These are phyloP conservation scores for Rhagophthalmus giganteus DNA, from an alignment of 2,888 invertebrate species.

Conservation along the genomic window DNA sequence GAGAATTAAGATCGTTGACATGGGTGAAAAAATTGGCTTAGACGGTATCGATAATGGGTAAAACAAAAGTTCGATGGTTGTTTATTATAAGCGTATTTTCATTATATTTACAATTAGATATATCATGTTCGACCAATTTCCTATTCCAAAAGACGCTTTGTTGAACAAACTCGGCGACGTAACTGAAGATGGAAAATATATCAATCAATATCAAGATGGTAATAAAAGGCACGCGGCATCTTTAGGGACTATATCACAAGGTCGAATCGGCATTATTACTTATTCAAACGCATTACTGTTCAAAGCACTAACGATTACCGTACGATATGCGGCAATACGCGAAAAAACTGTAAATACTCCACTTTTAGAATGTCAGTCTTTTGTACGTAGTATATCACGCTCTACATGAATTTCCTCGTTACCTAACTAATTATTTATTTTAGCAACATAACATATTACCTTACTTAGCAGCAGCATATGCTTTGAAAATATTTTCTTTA, in stretches of 20 bases:
- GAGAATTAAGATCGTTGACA: constrained; percentile 85
- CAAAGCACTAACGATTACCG: too few species aligned
- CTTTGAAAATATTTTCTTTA: background rate
- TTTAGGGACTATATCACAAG: background rate
- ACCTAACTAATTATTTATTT: too few species aligned
- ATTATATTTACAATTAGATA: constrained; percentile 58
- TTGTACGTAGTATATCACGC: too few species aligned
- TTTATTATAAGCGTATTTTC: too few species aligned
- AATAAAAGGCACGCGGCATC: constrained; percentile 63
- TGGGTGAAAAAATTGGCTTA: constrained; percentile 89
- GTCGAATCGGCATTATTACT: background rate
- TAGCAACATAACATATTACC: too few species aligned
- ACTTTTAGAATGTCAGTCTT: too few species aligned
- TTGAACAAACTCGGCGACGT: constrained; percentile 87
- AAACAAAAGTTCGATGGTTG: too few species aligned
- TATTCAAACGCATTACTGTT: background rate
- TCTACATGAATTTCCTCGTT: too few species aligned
- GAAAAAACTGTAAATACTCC: too few species aligned
- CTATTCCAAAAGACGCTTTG: constrained; percentile 75
- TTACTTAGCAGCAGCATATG: too few species aligned
- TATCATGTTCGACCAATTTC: constrained; percentile 78
- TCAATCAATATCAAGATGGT: constrained; percentile 76
- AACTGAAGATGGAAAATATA: constrained; percentile 79
- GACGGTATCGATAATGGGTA: constrained; percentile 95
- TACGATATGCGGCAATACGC: too few species aligned